A percentile compares a stretch with the other conserved stretches of the same genome.
Conservation (phyloP, 2,797 vertebrate genomes). For the Gymnoscopelus braueri region DNA sequence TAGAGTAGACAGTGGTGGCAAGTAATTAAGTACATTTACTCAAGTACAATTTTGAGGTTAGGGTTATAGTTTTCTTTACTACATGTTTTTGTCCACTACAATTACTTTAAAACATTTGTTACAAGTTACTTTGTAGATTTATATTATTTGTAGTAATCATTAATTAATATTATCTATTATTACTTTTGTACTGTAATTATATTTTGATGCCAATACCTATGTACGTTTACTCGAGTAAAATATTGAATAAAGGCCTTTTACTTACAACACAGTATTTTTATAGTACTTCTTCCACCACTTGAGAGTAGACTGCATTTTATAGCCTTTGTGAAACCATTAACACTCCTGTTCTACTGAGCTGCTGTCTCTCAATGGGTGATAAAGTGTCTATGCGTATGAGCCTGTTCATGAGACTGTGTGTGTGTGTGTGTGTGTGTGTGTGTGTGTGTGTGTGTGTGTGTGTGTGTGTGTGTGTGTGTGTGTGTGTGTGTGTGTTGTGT, state of each 20-base stretch:
- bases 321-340: slow-evolving; percentile 36
- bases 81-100: no score
- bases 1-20: slow-evolving; percentile 20
- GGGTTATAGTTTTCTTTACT: no score
- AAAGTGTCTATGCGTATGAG: neutral
- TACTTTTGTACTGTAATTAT: no score
- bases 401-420: neutral
- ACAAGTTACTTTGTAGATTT: no score
- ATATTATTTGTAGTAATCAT: no score
- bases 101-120: no score
- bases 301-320: slow-evolving; percentile 20
- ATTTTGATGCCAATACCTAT: no score
- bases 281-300: no score
- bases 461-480: neutral
- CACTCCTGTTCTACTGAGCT: slow-evolving; percentile 30
- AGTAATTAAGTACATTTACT: slow-evolving; percentile 29
- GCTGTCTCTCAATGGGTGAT: neutral
- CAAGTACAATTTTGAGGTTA: slow-evolving; percentile 17
- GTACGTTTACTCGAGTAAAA: no score
- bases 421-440: neutral
- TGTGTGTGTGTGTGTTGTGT: neutral
- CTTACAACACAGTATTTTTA: no score
- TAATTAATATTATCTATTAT: no score
- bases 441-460: neutral
- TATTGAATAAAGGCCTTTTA: no score